Evolutionary conservation across 2,113 vertebrate genomes (phyloP), one percentile per base, ranked within the genome.

Genomic region (Falcunculus frontatus): DNA sequence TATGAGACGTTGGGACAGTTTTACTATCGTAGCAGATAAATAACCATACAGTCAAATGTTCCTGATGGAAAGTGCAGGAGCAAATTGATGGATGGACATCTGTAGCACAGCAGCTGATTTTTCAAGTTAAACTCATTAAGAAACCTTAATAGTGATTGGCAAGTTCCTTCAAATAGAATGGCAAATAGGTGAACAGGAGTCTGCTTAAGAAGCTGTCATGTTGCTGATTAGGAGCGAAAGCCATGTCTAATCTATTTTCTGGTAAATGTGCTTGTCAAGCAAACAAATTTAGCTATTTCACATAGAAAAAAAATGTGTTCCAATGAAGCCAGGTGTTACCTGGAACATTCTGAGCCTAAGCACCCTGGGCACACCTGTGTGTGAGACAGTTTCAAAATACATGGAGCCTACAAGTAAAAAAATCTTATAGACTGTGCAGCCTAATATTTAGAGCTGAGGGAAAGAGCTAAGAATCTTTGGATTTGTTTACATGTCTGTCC

Each of bases 1-100:
- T 76, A 92, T 53, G 64, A 64, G 75, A 94, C 69, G 84, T 41
- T 77, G 62, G 42, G 64, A 90, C 91, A 76, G 50, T 91, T 96
- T 97, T 96, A 88, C 81, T 94, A 32, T 39, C 30, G 37, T 87
- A 60, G 47, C 64, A 88, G 70, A 97, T 83, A 97, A 96, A 96
- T 95, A 96, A 78, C n/a, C 14, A 23, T 42, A 73, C 25, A 73
- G 69, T 56, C 75, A 91, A 95, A 81, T 59, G 22, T 63, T 94
- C n/a, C 80, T 74, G 56, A 70, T 26, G 67, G 59, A 44, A 75
- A 93, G 68, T 21, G 57, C 35, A 85, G 88, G 62, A 81, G 27
- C 30, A 93, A 91, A 86, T 44, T 90, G 67, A 93, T 87, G 82
- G 68, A 80, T 89, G 47, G 82, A 16, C 69, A 75, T 93, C 90